phyloP scores from a whole-genome alignment of 2,888 invertebrate species.

The Drosophila mulleri region DNA sequence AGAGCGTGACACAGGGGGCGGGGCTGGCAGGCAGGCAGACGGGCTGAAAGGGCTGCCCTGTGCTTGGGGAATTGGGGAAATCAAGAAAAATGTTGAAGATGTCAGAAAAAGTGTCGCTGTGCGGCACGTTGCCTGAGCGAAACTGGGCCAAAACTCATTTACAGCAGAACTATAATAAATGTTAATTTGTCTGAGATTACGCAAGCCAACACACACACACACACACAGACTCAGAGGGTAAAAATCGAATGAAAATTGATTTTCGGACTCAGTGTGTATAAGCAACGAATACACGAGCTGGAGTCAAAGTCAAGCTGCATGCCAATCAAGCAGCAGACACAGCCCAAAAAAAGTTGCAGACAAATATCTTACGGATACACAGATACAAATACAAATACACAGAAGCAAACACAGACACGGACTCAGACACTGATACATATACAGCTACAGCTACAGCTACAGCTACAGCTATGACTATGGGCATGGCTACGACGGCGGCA shows the following conservation, averaged over 20 bases:
- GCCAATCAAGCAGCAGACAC: conserved; percentile 58
- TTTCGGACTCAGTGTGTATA: conserved; percentile 37
- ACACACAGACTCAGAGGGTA: conserved; percentile 3
- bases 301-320: conserved; percentile 49
- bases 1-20: conserved; percentile 48
- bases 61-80: conserved; percentile 58
- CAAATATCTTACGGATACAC: conserved; percentile 59
- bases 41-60: conserved; percentile 31
- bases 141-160: conserved; percentile 58
- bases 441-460: background rate
- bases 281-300: conserved; percentile 15
- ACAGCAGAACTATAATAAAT: conserved; percentile 67
- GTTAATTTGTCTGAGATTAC: conserved; percentile 73
- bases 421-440: conserved; percentile 23
- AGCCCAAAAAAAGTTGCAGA: conserved; percentile 64
- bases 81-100: conserved; percentile 28
- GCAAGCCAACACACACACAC: conserved; percentile 31
- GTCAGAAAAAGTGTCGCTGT: conserved; percentile 69
- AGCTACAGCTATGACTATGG: conserved; percentile 4
- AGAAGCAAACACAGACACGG: background rate
- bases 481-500: background rate
- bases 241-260: conserved; percentile 72
- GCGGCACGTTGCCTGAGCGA: conserved; percentile 24
- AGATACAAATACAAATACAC: conserved; percentile 34
- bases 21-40: background rate